These are phyloP conservation scores for Dermochelys coriacea DNA, from an alignment of 2,797 vertebrate species.

Conservation along the genomic window DNA sequence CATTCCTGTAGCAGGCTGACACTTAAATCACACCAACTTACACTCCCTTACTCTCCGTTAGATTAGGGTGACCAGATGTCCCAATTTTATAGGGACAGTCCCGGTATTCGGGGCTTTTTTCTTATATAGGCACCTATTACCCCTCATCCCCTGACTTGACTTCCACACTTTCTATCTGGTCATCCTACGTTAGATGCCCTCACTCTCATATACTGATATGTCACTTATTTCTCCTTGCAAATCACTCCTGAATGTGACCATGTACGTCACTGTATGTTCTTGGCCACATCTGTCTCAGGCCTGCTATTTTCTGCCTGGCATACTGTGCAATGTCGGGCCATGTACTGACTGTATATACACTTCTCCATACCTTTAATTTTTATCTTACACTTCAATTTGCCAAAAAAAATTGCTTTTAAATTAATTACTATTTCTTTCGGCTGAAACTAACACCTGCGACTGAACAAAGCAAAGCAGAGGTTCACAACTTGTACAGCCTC, in stretches of 20 bases:
- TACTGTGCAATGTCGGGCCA: accelerated
- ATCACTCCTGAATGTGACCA: too few species aligned
- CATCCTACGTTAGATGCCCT: neutral
- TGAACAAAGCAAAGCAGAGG: neutral
- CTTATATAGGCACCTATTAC: too few species aligned
- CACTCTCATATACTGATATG: too few species aligned
- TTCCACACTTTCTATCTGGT: too few species aligned
- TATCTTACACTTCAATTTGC: too few species aligned
- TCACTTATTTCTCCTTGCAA: neutral
- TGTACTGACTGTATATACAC: too few species aligned
- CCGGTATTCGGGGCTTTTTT: too few species aligned
- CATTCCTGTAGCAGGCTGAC: neutral
- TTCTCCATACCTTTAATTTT: neutral
- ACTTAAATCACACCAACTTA: neutral
- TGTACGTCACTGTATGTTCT: neutral
- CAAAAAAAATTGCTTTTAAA: neutral
- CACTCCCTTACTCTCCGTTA: neutral
- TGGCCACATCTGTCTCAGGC: neutral
- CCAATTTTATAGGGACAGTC: too few species aligned
- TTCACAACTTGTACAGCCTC: accelerated
- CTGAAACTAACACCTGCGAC: neutral
- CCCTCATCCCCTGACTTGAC: too few species aligned
- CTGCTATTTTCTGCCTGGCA: accelerated
- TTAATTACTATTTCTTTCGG: neutral
- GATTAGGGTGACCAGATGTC: too few species aligned